phyloP scores from a whole-genome alignment of 1,140 invertebrate genomes.

The Bombus polaris region DNA sequence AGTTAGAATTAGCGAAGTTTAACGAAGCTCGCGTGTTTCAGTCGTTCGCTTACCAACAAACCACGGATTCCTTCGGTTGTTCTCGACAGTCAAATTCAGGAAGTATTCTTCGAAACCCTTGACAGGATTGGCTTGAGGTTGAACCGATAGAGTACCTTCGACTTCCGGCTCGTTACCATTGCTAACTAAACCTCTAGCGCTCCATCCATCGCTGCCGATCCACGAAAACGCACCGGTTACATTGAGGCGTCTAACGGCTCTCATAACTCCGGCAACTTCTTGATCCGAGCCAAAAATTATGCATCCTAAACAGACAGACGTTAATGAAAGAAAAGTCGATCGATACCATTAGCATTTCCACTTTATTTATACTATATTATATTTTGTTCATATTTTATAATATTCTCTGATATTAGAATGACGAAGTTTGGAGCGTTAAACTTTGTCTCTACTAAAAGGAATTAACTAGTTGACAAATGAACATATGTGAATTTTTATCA shows the following conservation, averaged over 20 bases:
- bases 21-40: slow-evolving; percentile 28
- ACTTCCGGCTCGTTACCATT: slow-evolving; percentile 94
- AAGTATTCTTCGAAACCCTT: slow-evolving; percentile 95
- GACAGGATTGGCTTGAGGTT: slow-evolving; percentile 94
- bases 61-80: slow-evolving; percentile 95
- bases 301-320: slow-evolving; percentile 87
- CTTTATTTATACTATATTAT: too few species aligned
- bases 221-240: slow-evolving; percentile 96
- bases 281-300: slow-evolving; percentile 98
- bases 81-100: slow-evolving; percentile 91
- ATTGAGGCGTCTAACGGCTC: slow-evolving; percentile 92
- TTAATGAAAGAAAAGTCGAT: background rate
- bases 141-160: slow-evolving; percentile 95
- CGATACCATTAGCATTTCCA: background rate
- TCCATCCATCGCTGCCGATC: slow-evolving; percentile 98
- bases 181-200: slow-evolving; percentile 91
- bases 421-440: too few species aligned
- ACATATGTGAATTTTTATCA: too few species aligned
- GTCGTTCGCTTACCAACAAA: slow-evolving; percentile 90
- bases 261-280: slow-evolving; percentile 97
- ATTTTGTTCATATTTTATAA: too few species aligned
- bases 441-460: too few species aligned
- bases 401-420: too few species aligned
- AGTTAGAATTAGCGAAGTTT: slow-evolving; percentile 39
- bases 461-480: too few species aligned